Evolutionary conservation across 2,797 vertebrate genomes (phyloP), one percentile per base, ranked within the genome.

Genomic region (Falco novaeseelandiae): DNA sequence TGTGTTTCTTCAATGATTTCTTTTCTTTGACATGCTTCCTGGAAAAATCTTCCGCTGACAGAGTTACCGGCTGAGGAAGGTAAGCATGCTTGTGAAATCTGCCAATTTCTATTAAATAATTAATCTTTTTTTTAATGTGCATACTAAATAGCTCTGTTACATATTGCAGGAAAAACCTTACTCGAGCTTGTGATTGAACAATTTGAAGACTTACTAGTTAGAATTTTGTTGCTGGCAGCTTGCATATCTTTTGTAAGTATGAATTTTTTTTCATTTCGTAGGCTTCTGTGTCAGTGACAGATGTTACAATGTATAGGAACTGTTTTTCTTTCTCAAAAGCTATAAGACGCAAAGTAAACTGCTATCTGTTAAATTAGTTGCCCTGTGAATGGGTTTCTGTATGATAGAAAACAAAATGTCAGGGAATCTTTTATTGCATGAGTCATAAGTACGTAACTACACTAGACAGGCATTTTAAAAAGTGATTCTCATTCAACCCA

Each of bases 191-290:
- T 99, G 97, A 96, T 99, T 46, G 99, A 99, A 94, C 99, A 99
- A 96, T 99, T 99, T 98, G 99, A 99, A 99, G 99, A 99, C 97
- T 98, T 99, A 95, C 98, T 99, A 93, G 99, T 99, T 97, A 98
- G 99, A 97, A 99, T 99, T 97, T 99, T 99, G 96, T 98, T 99
- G 73, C 97, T 99, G 98, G 99, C 99, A 87, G 99, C 99, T 9
- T 99, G 99, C 97, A 99, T 99, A 99, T 99, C 99, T 96, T 99
- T 99, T 97, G 99, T 99, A 98, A 99, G 99, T 99, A 99, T 97
- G 46, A 49, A 46, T 30, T 29, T 57, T 51, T 42, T 34, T 85
- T 83, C 40, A 87, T 80, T 93, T 95, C 21, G 5, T 72, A 72
- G 46, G 44, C 22, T 58, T 74, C 29, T 59, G 27, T 87, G 6